Percentiles rank a stretch among this genome's conserved stretches.
Evolutionary conservation across 2,113 vertebrate genomes (phyloP).

Genomic region (Oostethus manadensis): DNA sequence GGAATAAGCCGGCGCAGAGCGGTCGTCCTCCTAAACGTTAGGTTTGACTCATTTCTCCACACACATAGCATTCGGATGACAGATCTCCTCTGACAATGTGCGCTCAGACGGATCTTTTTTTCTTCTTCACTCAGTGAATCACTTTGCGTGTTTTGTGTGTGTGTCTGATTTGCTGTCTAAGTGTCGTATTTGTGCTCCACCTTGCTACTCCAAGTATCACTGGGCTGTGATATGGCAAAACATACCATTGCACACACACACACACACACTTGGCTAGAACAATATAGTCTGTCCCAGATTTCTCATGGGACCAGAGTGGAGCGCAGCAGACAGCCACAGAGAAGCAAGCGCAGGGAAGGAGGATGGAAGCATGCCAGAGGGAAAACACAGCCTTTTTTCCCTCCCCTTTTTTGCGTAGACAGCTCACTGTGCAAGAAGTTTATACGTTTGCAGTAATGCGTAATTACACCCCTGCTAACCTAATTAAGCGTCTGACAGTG

Average conservation of each 20-base stretch:
- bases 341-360: constrained; percentile 40
- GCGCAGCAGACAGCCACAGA: constrained; percentile 39
- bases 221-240: constrained; percentile 41
- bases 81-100: constrained; percentile 20
- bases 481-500: constrained; percentile 45
- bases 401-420: constrained; percentile 31
- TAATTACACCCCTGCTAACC: constrained; percentile 44
- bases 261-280: constrained; percentile 27
- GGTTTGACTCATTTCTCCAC: constrained; percentile 24
- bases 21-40: constrained; percentile 24
- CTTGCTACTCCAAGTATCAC: constrained; percentile 35
- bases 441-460: constrained; percentile 44
- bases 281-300: constrained; percentile 36
- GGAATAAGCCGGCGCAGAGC: constrained; percentile 12
- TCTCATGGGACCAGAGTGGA: constrained; percentile 41
- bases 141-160: constrained; percentile 10
- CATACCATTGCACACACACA: constrained; percentile 23
- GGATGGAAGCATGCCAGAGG: constrained; percentile 42
- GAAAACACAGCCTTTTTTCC: constrained; percentile 37
- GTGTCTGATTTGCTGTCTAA: constrained; percentile 20
- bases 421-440: constrained; percentile 34
- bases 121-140: constrained; percentile 26
- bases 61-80: constrained; percentile 15
- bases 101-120: constrained; percentile 17
- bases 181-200: constrained; percentile 46